These are phyloP conservation scores for Pheosia gnoma DNA, from an alignment of 2,888 invertebrate species.

Conservation along the genomic window DNA sequence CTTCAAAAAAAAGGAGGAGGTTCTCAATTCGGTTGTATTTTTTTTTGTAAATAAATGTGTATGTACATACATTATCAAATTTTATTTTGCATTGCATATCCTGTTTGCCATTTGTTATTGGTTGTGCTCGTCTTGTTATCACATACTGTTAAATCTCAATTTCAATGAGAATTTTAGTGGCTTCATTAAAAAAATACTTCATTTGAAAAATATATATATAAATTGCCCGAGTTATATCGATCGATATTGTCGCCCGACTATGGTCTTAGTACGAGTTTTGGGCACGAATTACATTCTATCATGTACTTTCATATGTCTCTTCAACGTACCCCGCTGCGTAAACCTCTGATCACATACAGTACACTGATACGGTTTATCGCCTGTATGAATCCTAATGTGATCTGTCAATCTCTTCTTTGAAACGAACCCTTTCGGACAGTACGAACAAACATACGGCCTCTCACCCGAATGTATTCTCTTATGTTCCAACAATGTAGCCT, in stretches of 20 bases:
- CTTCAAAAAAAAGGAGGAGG: no score
- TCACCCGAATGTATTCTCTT: slow-evolving; percentile 76
- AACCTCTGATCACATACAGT: slow-evolving; percentile 68
- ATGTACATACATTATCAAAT: not conserved
- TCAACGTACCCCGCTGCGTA: slow-evolving; percentile 72
- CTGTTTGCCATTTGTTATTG: not conserved
- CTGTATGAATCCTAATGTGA: slow-evolving; percentile 73
- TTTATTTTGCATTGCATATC: not conserved
- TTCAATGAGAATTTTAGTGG: no score
- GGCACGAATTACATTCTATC: slow-evolving; percentile 36
- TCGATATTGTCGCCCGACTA: no score
- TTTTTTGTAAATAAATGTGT: not conserved
- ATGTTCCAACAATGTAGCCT: slow-evolving; percentile 64
- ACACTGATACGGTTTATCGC: slow-evolving; percentile 74
- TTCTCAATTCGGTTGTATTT: no score
- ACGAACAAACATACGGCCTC: slow-evolving; percentile 62
- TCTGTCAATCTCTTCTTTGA: slow-evolving; percentile 67
- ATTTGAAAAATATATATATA: no score
- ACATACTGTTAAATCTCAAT: no score
- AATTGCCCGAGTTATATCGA: no score
- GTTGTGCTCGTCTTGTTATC: not conserved
- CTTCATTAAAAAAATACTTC: no score
- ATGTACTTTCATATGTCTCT: slow-evolving; percentile 76
- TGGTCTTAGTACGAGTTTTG: no score
- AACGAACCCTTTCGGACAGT: slow-evolving; percentile 68